These are phyloP conservation scores for Aleiodes alternator DNA, from an alignment of 2,888 invertebrate genomes.

Conservation along the genomic window DNA sequence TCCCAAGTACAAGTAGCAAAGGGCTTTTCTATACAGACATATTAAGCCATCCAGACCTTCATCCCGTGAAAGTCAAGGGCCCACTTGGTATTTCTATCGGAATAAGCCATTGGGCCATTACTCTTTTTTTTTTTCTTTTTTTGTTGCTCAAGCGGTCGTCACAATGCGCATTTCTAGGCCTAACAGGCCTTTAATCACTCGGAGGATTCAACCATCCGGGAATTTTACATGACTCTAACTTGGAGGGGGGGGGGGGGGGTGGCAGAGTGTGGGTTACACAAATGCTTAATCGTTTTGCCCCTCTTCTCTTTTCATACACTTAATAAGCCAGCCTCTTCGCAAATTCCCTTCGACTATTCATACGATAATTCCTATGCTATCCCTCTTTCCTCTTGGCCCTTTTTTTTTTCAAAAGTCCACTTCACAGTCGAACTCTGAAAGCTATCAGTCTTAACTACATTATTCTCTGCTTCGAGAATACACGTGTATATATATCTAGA, in stretches of 20 bases:
- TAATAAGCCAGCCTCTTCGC: conserved; percentile 19
- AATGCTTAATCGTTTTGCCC: conserved; percentile 27
- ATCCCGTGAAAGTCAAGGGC: conserved; percentile 59
- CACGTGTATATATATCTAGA: neutral
- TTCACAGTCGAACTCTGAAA: conserved; percentile 10
- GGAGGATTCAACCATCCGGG: conserved; percentile 48
- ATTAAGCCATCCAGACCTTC: conserved; percentile 1
- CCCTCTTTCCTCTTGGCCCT: neutral
- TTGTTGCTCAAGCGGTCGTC: neutral
- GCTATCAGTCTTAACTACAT: conserved; percentile 19
- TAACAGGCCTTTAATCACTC: conserved; percentile 64
- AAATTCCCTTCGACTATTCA: conserved; percentile 12
- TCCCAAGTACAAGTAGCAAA: neutral
- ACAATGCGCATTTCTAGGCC: conserved; percentile 64
- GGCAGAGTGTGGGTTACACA: conserved; percentile 27
- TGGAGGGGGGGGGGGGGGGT: neutral
- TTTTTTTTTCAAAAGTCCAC: conserved; percentile 6
- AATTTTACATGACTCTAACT: conserved; percentile 60
- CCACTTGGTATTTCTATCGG: conserved; percentile 58
- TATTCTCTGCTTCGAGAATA: neutral
- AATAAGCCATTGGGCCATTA: conserved; percentile 27
- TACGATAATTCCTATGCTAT: conserved; percentile 28
- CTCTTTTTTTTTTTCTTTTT: neutral
- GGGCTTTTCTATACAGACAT: neutral
- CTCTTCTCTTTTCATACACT: conserved; percentile 9